phyloP scores from a whole-genome alignment of 2,888 invertebrate genomes.

The Drosophila neonasuta region DNA sequence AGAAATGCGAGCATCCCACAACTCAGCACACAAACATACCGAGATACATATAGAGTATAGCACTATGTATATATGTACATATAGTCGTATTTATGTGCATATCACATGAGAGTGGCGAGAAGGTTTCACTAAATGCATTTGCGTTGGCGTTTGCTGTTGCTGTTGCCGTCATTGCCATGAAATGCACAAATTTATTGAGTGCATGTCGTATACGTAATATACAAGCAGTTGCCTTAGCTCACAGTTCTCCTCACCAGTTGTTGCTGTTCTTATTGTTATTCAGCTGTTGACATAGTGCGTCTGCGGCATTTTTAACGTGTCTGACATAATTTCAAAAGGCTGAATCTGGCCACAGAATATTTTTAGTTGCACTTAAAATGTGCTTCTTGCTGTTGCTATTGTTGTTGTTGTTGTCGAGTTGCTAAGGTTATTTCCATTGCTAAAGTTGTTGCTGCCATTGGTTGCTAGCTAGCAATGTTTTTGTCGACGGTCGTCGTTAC shows the following conservation, averaged over 20 bases:
- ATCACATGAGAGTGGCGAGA: conserved; percentile 5
- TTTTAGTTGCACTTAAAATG: conserved; percentile 65
- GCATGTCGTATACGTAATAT: conserved; percentile 62
- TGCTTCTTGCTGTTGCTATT: conserved; percentile 17
- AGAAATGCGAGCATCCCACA: conserved; percentile 32
- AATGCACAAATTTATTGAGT: conserved; percentile 67
- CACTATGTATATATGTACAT: too few relatives aligned
- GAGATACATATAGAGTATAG: background rate
- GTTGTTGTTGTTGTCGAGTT: conserved; percentile 4
- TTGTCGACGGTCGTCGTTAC: conserved; percentile 20
- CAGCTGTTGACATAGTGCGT: conserved; percentile 29
- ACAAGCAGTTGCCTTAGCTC: conserved; percentile 21
- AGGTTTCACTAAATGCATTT: conserved; percentile 35
- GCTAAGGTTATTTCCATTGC: conserved; percentile 7
- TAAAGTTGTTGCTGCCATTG: conserved; percentile 2
- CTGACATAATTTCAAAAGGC: conserved; percentile 56
- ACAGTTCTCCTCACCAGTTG: conserved; percentile 2
- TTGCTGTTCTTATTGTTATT: conserved; percentile 11
- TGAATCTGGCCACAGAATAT: conserved; percentile 44
- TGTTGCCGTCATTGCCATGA: conserved; percentile 54
- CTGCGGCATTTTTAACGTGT: conserved; percentile 29
- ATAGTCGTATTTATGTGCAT: conserved; percentile 1
- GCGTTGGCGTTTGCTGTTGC: conserved; percentile 28
- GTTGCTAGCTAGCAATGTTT: background rate
- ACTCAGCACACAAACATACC: background rate